These are phyloP conservation scores for Spilosoma lubricipeda DNA, from an alignment of 2,888 invertebrate species.

Conservation along the genomic window DNA sequence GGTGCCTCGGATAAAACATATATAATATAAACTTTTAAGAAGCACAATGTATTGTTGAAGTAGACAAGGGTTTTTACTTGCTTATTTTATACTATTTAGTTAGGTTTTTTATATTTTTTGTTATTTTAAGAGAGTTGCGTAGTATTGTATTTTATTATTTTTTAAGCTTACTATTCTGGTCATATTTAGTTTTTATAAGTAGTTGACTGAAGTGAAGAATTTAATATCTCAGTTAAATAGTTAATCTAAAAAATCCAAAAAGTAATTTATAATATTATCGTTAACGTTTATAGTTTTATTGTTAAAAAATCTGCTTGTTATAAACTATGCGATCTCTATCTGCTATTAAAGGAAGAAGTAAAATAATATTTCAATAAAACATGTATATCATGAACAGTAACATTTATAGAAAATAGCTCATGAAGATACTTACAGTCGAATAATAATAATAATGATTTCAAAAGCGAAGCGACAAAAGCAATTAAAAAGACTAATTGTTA, in stretches of 20 bases:
- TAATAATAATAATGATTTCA: no score
- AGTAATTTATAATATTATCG: no score
- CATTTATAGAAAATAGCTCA: neutral
- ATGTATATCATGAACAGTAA: neutral
- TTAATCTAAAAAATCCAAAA: neutral
- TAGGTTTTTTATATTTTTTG: neutral
- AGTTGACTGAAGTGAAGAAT: constrained; percentile 29
- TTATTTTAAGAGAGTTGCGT: neutral
- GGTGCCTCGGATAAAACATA: no score
- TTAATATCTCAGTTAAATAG: neutral
- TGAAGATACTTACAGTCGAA: neutral
- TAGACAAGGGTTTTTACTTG: neutral
- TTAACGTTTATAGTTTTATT: neutral
- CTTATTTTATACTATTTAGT: neutral
- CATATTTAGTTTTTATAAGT: constrained; percentile 30
- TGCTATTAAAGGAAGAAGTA: neutral
- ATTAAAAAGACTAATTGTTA: no score
- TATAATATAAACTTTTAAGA: neutral
- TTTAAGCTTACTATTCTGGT: constrained; percentile 52
- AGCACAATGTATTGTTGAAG: neutral
- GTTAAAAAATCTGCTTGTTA: neutral
- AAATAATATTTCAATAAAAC: neutral
- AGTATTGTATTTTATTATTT: neutral
- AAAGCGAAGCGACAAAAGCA: no score
- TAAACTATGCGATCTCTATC: neutral